Evolutionary conservation across 2,888 invertebrate genomes (phyloP).

Genomic region (Chymomyza amoena): DNA sequence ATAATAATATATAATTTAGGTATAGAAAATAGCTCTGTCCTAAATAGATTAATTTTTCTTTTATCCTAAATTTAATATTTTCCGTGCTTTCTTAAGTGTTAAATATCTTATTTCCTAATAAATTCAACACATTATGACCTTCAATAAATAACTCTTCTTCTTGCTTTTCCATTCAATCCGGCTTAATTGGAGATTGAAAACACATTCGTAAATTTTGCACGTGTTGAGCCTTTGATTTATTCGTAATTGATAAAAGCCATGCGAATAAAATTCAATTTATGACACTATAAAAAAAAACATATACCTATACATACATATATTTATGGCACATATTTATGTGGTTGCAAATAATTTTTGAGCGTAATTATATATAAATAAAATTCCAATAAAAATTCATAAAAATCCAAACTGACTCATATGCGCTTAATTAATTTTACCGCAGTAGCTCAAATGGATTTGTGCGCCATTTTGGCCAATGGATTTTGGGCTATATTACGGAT

Average conservation of each 20-base stretch:
- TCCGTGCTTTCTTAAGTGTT: too few relatives aligned
- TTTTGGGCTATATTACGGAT: background rate
- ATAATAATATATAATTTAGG: too few relatives aligned
- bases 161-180: too few relatives aligned
- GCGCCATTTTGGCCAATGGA: background rate
- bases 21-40: too few relatives aligned
- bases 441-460: constrained; percentile 6
- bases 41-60: too few relatives aligned
- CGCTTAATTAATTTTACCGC: constrained; percentile 53
- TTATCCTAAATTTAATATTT: too few relatives aligned
- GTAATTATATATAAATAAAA: constrained; percentile 24
- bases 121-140: too few relatives aligned
- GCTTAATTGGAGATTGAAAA: background rate
- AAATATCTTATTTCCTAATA: too few relatives aligned
- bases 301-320: constrained; percentile 9
- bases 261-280: constrained; percentile 46
- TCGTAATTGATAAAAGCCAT: constrained; percentile 29
- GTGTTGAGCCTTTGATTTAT: background rate
- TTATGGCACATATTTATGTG: constrained; percentile 26
- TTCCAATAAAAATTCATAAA: constrained; percentile 40
- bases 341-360: constrained; percentile 3
- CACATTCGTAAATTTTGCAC: constrained; percentile 3
- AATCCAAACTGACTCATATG: constrained; percentile 49
- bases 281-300: constrained; percentile 22
- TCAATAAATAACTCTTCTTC: too few relatives aligned